Base-by-base conservation (phyloP, 2,888 invertebrate species). In the Pyrocoelia pectoralis region DNA sequence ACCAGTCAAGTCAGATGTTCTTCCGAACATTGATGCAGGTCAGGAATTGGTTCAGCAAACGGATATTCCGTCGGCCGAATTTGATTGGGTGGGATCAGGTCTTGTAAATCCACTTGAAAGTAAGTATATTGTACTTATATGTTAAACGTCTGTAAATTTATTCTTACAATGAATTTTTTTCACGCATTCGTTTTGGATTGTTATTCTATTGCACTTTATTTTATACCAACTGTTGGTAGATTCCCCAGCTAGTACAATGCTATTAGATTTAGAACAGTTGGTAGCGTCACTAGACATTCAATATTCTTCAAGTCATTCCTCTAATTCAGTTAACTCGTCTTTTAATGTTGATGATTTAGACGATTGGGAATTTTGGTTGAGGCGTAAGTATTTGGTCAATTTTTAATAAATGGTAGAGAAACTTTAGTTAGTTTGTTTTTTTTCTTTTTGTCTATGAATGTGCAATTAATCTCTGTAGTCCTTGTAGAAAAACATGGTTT, bases 41-140 rank as follows among this genome's bases (percentile, higher is more conserved):
- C 17, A 62, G 40, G 57, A 64, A 52, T 24, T 54, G 40, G 41
- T 28, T 43, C 43, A 52, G 10, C 58, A 46, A 33, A 50, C 67
- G 8, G 85, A 86, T 68, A 83, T 87, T 65, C 88, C 89, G 49
- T 86, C 84, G 59, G 88, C 87, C 53, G 87, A 90, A 76, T 91
- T 92, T 80, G 91, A 91, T 81, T 91, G 91, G 91, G 87, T 84
- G 73, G 85, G 86, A 73, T 87, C 90, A 72, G 91, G 90, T 61
- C 83, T 91, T 60, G 85, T 87, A 28, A 90, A 91, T 82, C 90
- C 91, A 57, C 80, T 91, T 70, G 90, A 91, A 79, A 83, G 86
- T 86, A 83, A 84, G 85, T 82, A 76, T 68, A 10, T 33, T 33
- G n/a, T n/a, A n/a, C 2, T n/a, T 33, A 33, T 8, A 2, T 4